Evolutionary conservation across 2,888 invertebrate genomes (phyloP).

Genomic region (Ornithoptera priamus): DNA sequence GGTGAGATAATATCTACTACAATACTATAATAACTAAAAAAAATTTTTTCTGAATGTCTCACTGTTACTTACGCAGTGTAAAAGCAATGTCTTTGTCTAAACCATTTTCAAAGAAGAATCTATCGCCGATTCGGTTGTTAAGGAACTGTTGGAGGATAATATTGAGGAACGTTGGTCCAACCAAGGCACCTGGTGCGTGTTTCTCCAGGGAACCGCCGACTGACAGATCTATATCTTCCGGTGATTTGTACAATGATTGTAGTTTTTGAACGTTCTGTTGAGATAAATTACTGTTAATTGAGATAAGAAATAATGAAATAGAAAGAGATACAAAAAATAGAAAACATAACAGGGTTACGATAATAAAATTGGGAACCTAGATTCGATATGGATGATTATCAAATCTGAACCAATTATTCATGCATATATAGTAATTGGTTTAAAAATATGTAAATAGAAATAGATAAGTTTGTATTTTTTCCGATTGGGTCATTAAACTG

Average conservation of each 20-base stretch:
- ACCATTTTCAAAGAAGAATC: constrained; percentile 86
- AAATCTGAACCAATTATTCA: too few species aligned
- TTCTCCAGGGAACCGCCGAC: constrained; percentile 87
- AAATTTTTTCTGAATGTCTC: too few species aligned
- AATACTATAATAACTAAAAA: too few species aligned
- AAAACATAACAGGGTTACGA: neutral
- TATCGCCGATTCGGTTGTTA: constrained; percentile 86
- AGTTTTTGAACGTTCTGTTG: constrained; percentile 35
- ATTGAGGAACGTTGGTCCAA: constrained; percentile 89
- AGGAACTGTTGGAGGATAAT: constrained; percentile 89
- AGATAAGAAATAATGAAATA: neutral
- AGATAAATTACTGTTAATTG: constrained; percentile 7
- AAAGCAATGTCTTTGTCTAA: constrained; percentile 34
- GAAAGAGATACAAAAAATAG: neutral
- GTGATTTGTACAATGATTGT: constrained; percentile 76
- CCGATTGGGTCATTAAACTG: too few species aligned
- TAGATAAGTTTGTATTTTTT: too few species aligned
- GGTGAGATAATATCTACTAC: too few species aligned
- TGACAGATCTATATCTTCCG: constrained; percentile 88
- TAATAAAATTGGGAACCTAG: neutral
- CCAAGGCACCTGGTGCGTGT: constrained; percentile 83
- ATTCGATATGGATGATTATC: too few species aligned
- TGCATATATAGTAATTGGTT: too few species aligned
- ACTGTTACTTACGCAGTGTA: constrained; percentile 19
- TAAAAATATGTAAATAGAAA: too few species aligned